Base-by-base conservation (phyloP, 2,797 vertebrate genomes). In the Thamnophis elegans region DNA sequence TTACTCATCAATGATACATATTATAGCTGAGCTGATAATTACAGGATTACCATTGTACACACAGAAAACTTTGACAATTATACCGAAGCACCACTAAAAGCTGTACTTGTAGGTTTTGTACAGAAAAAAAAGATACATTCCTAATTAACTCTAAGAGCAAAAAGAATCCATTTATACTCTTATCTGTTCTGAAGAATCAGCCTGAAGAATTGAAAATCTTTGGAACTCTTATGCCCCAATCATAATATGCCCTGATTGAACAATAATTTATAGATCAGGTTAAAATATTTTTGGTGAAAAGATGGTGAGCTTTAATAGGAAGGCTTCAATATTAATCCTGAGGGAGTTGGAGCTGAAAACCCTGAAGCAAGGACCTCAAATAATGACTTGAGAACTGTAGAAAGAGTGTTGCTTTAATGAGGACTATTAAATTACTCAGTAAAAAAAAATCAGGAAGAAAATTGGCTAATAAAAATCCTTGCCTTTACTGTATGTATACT, bases 151-250 rank as follows among this genome's bases (percentile, higher is more conserved):
- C 73, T 51, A 42, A 11, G 87, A 91, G 87, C 73, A 94, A 85
- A 32, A 90, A 91, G 94, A 93, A 93, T 91, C 55, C 55, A 93
- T 68, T 91, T 91, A 89, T 93, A 42, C 26, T 53, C 60, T 16
- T 4, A 53, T 89, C 4, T 94, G 62, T 18, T 94, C 42, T 87
- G 13, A 51, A n/a, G n/a, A n/a, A n/a, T n/a, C 42, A 92, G 91
- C 55, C 94, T 92, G 93, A 94, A 93, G 42, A 95, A 85, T 42
- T 47, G 94, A 92, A 73, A 92, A 95, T 87, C 88, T 73, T 91
- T 93, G 65, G 92, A 95, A 93, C 93, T 93, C 93, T 93, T 68
- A 73, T 65, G n/a, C 14, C 53, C 53, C 62, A 73, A 73, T 47
- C 25, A 88, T 73, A 59, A 91, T 36, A 87, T 78, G 62, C 9